Evolutionary conservation across 2,797 vertebrate species (phyloP).

Genomic region (Anisognathus igniventris): DNA sequence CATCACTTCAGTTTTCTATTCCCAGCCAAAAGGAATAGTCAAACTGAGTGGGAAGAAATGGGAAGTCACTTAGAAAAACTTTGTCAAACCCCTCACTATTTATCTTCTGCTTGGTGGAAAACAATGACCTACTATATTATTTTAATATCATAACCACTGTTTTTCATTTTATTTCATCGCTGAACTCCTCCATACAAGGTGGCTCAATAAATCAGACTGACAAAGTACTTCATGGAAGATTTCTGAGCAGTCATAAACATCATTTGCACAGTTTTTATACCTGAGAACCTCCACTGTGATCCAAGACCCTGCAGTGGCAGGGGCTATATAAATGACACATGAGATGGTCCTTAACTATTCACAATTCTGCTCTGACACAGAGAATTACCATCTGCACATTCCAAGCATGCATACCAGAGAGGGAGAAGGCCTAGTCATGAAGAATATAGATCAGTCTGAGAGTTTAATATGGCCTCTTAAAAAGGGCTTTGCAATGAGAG

Average conservation of each 20-base stretch:
- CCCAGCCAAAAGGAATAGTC: neutral
- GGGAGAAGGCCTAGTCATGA: neutral
- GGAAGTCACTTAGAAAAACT: neutral
- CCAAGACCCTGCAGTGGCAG: neutral
- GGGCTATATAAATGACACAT: neutral
- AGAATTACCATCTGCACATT: neutral
- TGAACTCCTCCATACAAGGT: neutral
- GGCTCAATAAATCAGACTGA: neutral
- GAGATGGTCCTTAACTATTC: neutral
- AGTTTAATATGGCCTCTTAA: neutral
- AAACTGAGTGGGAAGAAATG: neutral
- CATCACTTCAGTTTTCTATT: conserved; percentile 44
- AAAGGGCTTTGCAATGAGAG: neutral
- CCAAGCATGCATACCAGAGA: neutral
- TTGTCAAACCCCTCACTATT: neutral
- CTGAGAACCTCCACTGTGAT: neutral
- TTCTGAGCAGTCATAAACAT: neutral
- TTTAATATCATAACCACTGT: neutral
- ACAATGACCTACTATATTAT: neutral
- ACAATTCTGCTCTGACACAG: neutral
- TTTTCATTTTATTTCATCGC: neutral
- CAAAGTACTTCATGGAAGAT: neutral
- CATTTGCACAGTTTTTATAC: neutral
- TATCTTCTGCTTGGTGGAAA: neutral
- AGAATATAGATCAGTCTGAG: neutral